Base-by-base conservation (phyloP, 2,888 invertebrate genomes). In the Drosophila prostipennis region DNA sequence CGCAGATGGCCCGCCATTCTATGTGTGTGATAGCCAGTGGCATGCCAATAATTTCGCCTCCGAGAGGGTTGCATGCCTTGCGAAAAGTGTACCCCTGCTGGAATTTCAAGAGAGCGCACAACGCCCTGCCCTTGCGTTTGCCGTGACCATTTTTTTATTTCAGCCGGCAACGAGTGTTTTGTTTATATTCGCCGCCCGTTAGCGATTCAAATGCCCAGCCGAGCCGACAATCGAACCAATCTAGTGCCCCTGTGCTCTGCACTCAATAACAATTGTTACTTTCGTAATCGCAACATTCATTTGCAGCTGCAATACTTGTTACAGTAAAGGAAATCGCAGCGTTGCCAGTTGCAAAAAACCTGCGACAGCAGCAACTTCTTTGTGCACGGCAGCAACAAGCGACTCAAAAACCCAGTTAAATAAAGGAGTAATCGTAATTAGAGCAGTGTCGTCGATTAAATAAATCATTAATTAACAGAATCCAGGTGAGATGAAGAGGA, bases 11-110 rank as follows among this genome's bases (percentile, higher is more conserved):
- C 2, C 2, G 7, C n/a, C 2, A 10, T n/a, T 53, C 56, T 43
- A 51, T 73, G 57, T 60, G 74, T 58, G 39, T 56, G 61, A 6
- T 63, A 57, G 34, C 11, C 85, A 87, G 64, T 49, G 87, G 61
- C 60, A 64, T 54, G 1, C 45, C 46, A 6, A 0, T 19, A 26
- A 6, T 34, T 7, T 6, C 11, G n/a, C 14, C 59, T 65, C 13
- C 14, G 7, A 32, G 60, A 60, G 74, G 43, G 48, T 26, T 19
- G 7, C 0, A 4, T n/a, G 16, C 5, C 11, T 1, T 6, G 26
- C 14, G 16, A 26, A 14, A 56, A 54, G 51, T 56, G 32, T 39
- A 40, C 45, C 73, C 46, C 80, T 61, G 42, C 37, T 39, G 10
- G 3, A 6, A 11, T 26, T 37, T 3, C 4, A 6, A 4, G n/a